Evolutionary conservation across 2,797 vertebrate species (phyloP).

Genomic region (Mus spretus): DNA sequence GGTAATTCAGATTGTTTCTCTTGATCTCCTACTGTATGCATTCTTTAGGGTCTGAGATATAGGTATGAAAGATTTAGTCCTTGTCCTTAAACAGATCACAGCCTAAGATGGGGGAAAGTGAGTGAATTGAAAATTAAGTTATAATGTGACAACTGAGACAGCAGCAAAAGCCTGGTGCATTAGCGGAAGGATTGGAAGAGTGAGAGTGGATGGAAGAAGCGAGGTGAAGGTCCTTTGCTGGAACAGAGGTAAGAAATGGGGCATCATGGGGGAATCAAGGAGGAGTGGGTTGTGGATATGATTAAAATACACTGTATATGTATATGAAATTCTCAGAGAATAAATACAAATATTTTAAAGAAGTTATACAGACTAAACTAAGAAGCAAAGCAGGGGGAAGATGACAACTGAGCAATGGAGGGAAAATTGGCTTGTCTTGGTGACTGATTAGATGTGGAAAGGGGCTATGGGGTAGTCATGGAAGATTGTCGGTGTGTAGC

Average conservation of each 20-base stretch:
- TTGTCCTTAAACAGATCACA: background rate
- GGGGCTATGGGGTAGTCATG: background rate
- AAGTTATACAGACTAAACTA: conserved; percentile 1
- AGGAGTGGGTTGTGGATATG: background rate
- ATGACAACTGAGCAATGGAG: background rate
- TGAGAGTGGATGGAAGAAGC: background rate
- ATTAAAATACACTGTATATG: background rate
- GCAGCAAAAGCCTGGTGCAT: background rate
- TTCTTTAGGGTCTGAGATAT: background rate
- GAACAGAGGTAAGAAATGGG: background rate
- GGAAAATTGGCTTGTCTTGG: background rate
- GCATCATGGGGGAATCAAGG: background rate
- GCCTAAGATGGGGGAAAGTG: background rate
- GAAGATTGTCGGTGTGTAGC: background rate
- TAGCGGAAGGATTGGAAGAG: background rate
- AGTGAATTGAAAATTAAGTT: background rate
- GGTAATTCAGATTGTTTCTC: background rate
- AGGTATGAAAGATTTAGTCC: background rate
- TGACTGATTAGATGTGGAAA: background rate
- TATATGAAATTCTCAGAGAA: background rate
- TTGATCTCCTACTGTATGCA: background rate
- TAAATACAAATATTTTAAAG: background rate
- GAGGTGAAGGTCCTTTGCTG: background rate
- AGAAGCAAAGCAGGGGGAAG: background rate
- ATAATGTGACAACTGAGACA: background rate